Conservation (phyloP, 2,113 vertebrate genomes). For the Aspiorhynchus laticeps region DNA sequence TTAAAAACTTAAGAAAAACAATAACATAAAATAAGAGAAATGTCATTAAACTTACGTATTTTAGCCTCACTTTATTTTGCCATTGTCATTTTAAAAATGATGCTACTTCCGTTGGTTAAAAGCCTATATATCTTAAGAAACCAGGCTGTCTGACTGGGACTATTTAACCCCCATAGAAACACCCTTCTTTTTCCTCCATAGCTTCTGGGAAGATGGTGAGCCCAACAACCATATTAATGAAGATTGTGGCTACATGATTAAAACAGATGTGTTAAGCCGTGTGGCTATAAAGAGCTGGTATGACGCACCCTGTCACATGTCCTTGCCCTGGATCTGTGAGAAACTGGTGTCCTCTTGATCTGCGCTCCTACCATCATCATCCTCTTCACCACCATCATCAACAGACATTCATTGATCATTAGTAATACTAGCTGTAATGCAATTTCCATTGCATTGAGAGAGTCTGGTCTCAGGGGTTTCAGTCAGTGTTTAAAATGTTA, state of each 20-base stretch:
- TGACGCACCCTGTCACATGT: constrained; percentile 72
- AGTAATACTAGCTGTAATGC: background rate
- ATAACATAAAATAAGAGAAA: background rate
- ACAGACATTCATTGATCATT: background rate
- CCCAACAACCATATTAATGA: constrained; percentile 77
- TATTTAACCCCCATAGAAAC: background rate
- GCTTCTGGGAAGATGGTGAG: constrained; percentile 74
- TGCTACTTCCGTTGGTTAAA: background rate
- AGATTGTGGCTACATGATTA: constrained; percentile 76
- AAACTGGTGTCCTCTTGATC: constrained; percentile 46
- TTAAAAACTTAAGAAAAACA: background rate
- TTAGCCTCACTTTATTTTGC: background rate
- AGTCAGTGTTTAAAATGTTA: background rate
- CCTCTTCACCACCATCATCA: background rate
- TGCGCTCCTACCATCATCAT: background rate
- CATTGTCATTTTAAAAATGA: background rate
- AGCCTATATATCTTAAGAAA: background rate
- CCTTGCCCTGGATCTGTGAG: constrained; percentile 69
- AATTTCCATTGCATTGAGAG: background rate
- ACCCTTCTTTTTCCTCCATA: constrained; percentile 31
- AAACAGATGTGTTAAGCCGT: constrained; percentile 54
- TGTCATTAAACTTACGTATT: background rate
- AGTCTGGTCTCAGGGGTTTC: background rate
- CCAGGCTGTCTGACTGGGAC: background rate
- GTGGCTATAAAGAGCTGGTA: constrained; percentile 70